Evolutionary conservation across 2,888 invertebrate genomes (phyloP).

Genomic region (Neoascia interrupta): DNA sequence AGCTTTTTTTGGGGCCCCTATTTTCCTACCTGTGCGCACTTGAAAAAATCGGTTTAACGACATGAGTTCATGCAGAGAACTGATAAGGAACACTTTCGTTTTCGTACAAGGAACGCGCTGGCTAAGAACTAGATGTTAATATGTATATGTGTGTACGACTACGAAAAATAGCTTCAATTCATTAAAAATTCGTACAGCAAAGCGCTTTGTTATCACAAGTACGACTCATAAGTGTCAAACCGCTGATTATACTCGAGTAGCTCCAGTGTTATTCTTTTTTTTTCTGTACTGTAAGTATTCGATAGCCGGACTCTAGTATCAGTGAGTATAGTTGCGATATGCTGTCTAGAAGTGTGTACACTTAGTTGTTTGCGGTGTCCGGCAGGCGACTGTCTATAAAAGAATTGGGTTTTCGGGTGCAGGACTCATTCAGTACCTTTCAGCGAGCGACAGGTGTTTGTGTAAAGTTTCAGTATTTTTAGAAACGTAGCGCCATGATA

Average conservation of each 20-base stretch:
- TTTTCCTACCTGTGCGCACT: constrained; percentile 23
- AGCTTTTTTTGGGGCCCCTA: no score
- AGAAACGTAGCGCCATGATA: constrained; percentile 20
- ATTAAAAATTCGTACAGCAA: constrained; percentile 25
- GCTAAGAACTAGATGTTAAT: background rate
- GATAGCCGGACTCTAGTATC: constrained; percentile 28
- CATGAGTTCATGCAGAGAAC: background rate
- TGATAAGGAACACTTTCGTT: constrained; percentile 38
- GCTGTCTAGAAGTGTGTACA: background rate
- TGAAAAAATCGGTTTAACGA: no score
- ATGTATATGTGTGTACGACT: background rate
- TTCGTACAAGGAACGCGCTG: background rate
- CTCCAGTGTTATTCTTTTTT: no score
- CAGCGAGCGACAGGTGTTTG: constrained; percentile 33
- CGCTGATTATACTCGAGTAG: constrained; percentile 50
- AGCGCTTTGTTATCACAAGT: constrained; percentile 38
- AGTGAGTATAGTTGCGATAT: constrained; percentile 10
- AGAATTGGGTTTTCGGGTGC: constrained; percentile 6
- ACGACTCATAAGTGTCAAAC: constrained; percentile 45
- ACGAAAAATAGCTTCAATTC: background rate
- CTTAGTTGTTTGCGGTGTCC: background rate
- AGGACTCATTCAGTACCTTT: constrained; percentile 58
- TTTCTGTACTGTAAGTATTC: background rate
- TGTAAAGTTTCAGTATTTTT: background rate
- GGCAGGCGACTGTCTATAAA: constrained; percentile 35